Evolutionary conservation across 2,888 invertebrate genomes (phyloP).

Genomic region (Eristalis tenax): DNA sequence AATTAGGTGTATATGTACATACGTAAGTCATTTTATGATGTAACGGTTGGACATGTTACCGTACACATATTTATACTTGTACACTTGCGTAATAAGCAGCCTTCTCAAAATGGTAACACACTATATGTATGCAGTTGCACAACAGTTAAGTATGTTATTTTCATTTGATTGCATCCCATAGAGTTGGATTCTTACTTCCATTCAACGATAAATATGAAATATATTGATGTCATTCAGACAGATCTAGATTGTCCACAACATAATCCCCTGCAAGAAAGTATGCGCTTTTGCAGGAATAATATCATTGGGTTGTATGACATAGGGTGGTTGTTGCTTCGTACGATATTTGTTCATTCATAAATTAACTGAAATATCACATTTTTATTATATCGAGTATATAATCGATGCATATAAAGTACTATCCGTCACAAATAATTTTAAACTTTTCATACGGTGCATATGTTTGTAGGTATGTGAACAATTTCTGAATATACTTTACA

Average conservation of each 20-base stretch:
- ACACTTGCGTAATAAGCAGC: constrained; percentile 41
- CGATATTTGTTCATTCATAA: no score
- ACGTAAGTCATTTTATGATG: constrained; percentile 23
- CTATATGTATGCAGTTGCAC: constrained; percentile 58
- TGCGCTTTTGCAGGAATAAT: not conserved
- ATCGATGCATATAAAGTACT: no score
- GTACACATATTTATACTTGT: constrained; percentile 27
- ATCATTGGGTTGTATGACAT: no score
- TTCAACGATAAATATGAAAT: constrained; percentile 41
- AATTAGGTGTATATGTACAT: constrained; percentile 42
- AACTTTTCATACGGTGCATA: no score
- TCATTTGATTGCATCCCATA: constrained; percentile 18
- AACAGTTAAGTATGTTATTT: constrained; percentile 34
- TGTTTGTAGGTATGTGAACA: no score
- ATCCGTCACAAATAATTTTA: no score
- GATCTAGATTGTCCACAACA: constrained; percentile 26
- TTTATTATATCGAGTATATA: no score
- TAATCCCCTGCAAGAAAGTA: not conserved
- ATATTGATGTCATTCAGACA: constrained; percentile 39
- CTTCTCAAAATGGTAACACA: constrained; percentile 56
- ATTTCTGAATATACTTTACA: no score
- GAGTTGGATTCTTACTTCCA: constrained; percentile 43
- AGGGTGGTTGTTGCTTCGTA: no score
- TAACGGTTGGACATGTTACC: constrained; percentile 41
- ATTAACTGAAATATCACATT: no score